These are phyloP conservation scores for Aspidoscelis tigris DNA, from an alignment of 2,113 vertebrate species.

Conservation along the genomic window DNA sequence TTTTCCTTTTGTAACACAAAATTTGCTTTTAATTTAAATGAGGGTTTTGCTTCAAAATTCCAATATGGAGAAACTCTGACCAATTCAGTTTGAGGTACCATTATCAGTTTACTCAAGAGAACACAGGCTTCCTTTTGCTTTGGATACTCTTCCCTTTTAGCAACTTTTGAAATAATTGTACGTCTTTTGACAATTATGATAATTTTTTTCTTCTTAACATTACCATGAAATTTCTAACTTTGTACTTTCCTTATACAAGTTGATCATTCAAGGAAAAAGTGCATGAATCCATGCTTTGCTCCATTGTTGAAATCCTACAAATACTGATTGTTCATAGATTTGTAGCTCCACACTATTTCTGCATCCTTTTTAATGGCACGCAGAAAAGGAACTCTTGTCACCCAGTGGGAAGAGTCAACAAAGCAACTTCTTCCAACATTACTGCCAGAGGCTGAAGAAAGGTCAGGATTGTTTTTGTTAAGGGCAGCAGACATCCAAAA, in stretches of 20 bases:
- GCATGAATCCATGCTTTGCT: not conserved
- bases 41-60: too few relatives aligned
- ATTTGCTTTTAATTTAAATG: too few relatives aligned
- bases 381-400: slow-evolving; percentile 23
- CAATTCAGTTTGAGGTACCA: too few relatives aligned
- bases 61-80: too few relatives aligned
- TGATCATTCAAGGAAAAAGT: not conserved
- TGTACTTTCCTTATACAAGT: slow-evolving; percentile 20
- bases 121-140: too few relatives aligned
- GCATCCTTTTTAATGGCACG: slow-evolving; percentile 5
- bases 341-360: not conserved
- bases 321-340: slow-evolving; percentile 14
- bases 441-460: slow-evolving; percentile 46
- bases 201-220: slow-evolving; percentile 52
- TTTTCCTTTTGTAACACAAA: too few relatives aligned
- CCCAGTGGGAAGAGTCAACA: slow-evolving; percentile 51
- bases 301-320: slow-evolving; percentile 25
- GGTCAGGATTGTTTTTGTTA: slow-evolving; percentile 61
- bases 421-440: slow-evolving; percentile 18
- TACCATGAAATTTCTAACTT: slow-evolving; percentile 60
- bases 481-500: slow-evolving; percentile 63
- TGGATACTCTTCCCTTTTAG: too few relatives aligned
- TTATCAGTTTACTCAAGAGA: too few relatives aligned
- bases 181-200: too few relatives aligned
- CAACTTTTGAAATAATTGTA: too few relatives aligned